A percentile compares a stretch with the other conserved stretches of the same genome.
Conservation (phyloP, 2,797 vertebrate species). For the Anguilla obscura region DNA sequence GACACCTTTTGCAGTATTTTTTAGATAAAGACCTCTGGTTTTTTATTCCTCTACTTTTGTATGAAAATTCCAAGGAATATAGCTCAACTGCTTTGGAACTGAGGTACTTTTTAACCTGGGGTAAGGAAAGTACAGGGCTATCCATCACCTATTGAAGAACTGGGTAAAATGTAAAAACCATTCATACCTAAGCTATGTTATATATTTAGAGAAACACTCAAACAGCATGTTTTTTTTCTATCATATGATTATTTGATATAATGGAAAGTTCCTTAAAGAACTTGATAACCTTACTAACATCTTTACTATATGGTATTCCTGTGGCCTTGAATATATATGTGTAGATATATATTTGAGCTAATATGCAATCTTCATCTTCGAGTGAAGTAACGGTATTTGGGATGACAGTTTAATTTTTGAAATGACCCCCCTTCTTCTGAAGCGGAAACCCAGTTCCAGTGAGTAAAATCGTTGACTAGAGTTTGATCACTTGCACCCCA, state of each 20-base stretch:
- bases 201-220: neutral
- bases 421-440: slow-evolving; percentile 52
- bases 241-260: slow-evolving; percentile 52
- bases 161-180: slow-evolving; percentile 7
- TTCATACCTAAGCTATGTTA: slow-evolving; percentile 14
- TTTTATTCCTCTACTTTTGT: slow-evolving; percentile 69
- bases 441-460: slow-evolving; percentile 48
- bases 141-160: slow-evolving; percentile 10
- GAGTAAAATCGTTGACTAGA: slow-evolving; percentile 43
- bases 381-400: slow-evolving; percentile 48
- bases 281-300: slow-evolving; percentile 50
- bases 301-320: slow-evolving; percentile 70
- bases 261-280: slow-evolving; percentile 51
- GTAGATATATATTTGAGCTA: slow-evolving; percentile 66
- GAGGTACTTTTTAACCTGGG: slow-evolving; percentile 62
- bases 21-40: slow-evolving; percentile 64
- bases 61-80: slow-evolving; percentile 63
- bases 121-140: slow-evolving; percentile 55
- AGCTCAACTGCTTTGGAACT: slow-evolving; percentile 59
- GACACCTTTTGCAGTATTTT: slow-evolving; percentile 74
- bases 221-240: slow-evolving; percentile 52
- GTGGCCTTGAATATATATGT: slow-evolving; percentile 76
- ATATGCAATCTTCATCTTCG: slow-evolving; percentile 74
- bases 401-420: slow-evolving; percentile 60
- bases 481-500: slow-evolving; percentile 59